These are phyloP conservation scores for Tethea ocularis DNA, from an alignment of 2,888 invertebrate species.

Conservation along the genomic window DNA sequence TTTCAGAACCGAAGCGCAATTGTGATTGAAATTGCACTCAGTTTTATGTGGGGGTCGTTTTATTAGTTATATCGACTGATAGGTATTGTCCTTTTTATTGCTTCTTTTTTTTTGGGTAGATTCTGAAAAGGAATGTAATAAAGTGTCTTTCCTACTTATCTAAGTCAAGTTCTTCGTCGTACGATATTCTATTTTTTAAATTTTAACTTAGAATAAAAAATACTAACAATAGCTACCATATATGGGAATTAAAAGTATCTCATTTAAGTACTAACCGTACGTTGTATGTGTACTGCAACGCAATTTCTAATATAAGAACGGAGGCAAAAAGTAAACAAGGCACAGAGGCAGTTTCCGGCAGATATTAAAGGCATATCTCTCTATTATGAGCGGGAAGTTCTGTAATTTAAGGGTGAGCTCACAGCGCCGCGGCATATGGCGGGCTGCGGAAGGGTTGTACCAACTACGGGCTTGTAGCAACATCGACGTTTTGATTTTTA, in stretches of 20 bases:
- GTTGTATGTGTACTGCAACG: slow-evolving; percentile 26
- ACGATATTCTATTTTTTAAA: no score
- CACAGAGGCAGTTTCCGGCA: slow-evolving; percentile 72
- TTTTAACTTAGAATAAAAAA: neutral
- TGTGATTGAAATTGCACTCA: slow-evolving; percentile 75
- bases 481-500: slow-evolving; percentile 31
- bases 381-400: slow-evolving; percentile 83
- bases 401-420: slow-evolving; percentile 80
- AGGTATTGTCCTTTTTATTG: slow-evolving; percentile 43
- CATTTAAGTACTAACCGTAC: slow-evolving; percentile 23
- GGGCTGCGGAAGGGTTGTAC: slow-evolving; percentile 62
- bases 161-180: no score
- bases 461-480: slow-evolving; percentile 5
- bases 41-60: slow-evolving; percentile 57
- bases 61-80: slow-evolving; percentile 49
- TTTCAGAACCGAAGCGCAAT: slow-evolving; percentile 50
- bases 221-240: neutral
- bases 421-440: slow-evolving; percentile 75
- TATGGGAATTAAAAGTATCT: slow-evolving; percentile 25
- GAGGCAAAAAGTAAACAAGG: slow-evolving; percentile 79
- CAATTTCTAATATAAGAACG: slow-evolving; percentile 76
- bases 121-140: neutral
- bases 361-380: slow-evolving; percentile 84
- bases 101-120: slow-evolving; percentile 7
- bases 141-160: no score